Evolutionary conservation across 2,888 invertebrate genomes (phyloP).

Genomic region (Hipparchia semele): DNA sequence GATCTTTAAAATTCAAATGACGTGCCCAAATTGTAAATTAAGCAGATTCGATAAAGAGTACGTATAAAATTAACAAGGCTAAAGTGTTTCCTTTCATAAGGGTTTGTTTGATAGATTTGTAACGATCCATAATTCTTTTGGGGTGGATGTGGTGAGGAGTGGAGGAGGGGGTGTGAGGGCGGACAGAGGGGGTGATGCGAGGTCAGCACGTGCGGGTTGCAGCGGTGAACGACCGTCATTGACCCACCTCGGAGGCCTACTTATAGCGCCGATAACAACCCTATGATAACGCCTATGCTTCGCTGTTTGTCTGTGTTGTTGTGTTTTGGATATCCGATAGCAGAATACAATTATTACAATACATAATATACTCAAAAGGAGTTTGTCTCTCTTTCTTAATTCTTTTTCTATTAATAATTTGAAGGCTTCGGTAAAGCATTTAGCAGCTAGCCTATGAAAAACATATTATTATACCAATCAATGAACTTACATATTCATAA

Average conservation of each 20-base stretch:
- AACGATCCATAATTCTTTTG: conserved; percentile 32
- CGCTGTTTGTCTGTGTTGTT: conserved; percentile 36
- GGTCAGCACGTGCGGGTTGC: conserved; percentile 77
- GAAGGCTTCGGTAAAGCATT: too few species aligned
- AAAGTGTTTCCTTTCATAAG: not conserved
- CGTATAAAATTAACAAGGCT: not conserved
- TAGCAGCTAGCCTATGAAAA: too few species aligned
- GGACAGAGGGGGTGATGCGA: conserved; percentile 52
- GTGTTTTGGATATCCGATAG: conserved; percentile 28
- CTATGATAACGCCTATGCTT: conserved; percentile 54
- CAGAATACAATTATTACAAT: not conserved
- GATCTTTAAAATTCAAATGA: too few species aligned
- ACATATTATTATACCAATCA: too few species aligned
- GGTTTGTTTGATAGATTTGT: conserved; percentile 18
- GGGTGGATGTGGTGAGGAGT: conserved; percentile 30
- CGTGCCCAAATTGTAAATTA: too few species aligned
- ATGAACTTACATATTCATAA: too few species aligned
- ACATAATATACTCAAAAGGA: not conserved
- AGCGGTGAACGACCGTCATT: conserved; percentile 81
- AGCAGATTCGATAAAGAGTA: too few species aligned
- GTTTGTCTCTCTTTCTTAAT: not conserved
- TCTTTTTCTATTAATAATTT: not conserved
- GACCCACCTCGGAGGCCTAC: conserved; percentile 78
- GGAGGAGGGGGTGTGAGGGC: conserved; percentile 43
- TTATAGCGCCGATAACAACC: conserved; percentile 74